A percentile compares a stretch with the other conserved stretches of the same genome.
phyloP scores from a whole-genome alignment of 2,113 vertebrate species.

The Microcebus murinus region DNA sequence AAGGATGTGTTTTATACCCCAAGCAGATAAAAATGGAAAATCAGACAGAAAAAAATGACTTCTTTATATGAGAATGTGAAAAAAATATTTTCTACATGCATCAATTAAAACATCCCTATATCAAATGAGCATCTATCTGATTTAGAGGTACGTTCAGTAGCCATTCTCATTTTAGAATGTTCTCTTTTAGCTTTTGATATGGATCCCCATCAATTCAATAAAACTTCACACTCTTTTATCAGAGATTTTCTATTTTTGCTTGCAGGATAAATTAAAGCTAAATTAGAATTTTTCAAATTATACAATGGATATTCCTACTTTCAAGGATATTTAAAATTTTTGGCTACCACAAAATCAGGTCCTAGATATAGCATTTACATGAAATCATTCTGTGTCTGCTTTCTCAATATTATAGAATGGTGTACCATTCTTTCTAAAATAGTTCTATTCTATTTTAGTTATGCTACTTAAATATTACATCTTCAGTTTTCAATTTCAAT shows the following conservation, averaged over 20 bases:
- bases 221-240: not conserved
- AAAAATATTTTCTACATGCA: not conserved
- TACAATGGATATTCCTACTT: slow-evolving; percentile 36
- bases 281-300: slow-evolving; percentile 48
- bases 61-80: not conserved
- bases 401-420: slow-evolving; percentile 12
- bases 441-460: slow-evolving; percentile 52
- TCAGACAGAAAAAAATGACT: not conserved
- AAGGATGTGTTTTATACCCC: not conserved
- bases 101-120: not conserved
- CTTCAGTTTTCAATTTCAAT: slow-evolving; percentile 35
- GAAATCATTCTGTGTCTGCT: slow-evolving; percentile 43
- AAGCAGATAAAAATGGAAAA: not conserved
- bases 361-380: slow-evolving; percentile 49
- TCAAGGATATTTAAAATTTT: slow-evolving; percentile 49
- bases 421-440: slow-evolving; percentile 47
- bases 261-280: slow-evolving; percentile 1
- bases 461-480: slow-evolving; percentile 55
- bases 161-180: not conserved
- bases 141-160: not conserved
- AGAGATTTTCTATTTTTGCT: slow-evolving; percentile 29
- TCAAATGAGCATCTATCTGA: not conserved
- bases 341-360: slow-evolving; percentile 3
- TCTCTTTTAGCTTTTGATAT: slow-evolving; percentile 5
- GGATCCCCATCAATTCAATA: not conserved